These are phyloP conservation scores for Indicator indicator DNA, from an alignment of 2,113 vertebrate species.

Conservation along the genomic window DNA sequence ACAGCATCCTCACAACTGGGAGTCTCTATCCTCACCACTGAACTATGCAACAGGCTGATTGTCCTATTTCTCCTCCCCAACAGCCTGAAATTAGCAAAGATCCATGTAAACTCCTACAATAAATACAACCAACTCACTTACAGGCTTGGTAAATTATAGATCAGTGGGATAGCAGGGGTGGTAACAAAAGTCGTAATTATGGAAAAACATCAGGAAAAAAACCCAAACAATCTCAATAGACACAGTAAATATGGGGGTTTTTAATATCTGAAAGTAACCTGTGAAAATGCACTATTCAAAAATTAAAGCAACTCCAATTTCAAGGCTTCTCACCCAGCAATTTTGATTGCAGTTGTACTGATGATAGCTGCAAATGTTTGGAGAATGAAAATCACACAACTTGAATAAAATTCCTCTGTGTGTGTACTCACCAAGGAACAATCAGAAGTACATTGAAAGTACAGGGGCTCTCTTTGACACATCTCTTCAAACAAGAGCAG, in stretches of 20 bases:
- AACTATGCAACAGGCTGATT: neutral
- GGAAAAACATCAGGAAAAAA: neutral
- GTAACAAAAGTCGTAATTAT: neutral
- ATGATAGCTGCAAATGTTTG: neutral
- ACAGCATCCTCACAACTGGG: neutral
- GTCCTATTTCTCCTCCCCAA: neutral
- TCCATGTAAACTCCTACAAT: neutral
- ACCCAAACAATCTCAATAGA: neutral
- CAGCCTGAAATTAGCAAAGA: neutral
- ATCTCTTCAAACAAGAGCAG: neutral
- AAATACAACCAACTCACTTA: neutral
- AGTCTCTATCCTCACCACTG: neutral
- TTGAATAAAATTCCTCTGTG: neutral
- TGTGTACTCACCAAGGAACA: neutral
- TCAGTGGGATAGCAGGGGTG: neutral
- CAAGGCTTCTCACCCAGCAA: neutral
- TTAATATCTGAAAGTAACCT: neutral
- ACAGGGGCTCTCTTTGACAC: neutral
- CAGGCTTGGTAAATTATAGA: neutral
- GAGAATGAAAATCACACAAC: neutral
- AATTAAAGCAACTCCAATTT: neutral
- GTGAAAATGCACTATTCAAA: neutral
- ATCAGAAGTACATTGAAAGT: neutral
- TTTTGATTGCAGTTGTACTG: neutral
- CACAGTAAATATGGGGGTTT: neutral